A percentile compares a stretch with the other conserved stretches of the same genome.
These are phyloP conservation scores for Saguinus midas DNA, from an alignment of 2,113 vertebrate genomes.

Conservation along the genomic window DNA sequence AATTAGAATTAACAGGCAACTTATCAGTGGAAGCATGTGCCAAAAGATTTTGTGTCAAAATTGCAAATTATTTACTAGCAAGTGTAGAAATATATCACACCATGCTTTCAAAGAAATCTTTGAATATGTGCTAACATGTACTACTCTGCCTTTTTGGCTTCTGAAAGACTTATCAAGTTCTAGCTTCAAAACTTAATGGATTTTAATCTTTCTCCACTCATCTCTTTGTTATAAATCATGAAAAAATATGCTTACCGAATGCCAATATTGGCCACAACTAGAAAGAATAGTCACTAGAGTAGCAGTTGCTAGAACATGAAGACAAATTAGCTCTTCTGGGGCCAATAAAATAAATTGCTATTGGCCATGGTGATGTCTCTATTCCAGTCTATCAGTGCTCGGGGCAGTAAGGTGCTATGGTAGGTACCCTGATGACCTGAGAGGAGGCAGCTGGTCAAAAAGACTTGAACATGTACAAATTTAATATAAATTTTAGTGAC, in stretches of 20 bases:
- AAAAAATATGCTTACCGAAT: not conserved
- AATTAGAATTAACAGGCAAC: not conserved
- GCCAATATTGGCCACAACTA: not conserved
- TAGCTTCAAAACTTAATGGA: not conserved
- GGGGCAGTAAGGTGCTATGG: not conserved
- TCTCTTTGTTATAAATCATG: not conserved
- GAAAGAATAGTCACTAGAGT: not conserved
- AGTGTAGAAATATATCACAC: not conserved
- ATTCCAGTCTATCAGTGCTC: not conserved
- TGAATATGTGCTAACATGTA: not conserved
- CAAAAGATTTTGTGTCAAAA: not conserved
- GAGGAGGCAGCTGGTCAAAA: not conserved
- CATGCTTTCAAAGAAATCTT: not conserved
- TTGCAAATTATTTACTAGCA: not conserved
- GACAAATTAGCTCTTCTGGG: constrained; percentile 9
- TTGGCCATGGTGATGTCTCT: not conserved
- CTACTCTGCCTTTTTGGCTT: not conserved
- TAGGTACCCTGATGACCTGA: not conserved
- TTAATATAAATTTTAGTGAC: constrained; percentile 18
- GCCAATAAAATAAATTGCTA: not conserved
- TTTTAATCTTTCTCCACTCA: constrained; percentile 12
- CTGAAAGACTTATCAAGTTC: not conserved
- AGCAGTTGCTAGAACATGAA: not conserved
- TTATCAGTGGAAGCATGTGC: not conserved
- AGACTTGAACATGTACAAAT: not conserved